Base-by-base conservation (phyloP, 2,888 invertebrate species). In the Crossocerus cetratus region DNA sequence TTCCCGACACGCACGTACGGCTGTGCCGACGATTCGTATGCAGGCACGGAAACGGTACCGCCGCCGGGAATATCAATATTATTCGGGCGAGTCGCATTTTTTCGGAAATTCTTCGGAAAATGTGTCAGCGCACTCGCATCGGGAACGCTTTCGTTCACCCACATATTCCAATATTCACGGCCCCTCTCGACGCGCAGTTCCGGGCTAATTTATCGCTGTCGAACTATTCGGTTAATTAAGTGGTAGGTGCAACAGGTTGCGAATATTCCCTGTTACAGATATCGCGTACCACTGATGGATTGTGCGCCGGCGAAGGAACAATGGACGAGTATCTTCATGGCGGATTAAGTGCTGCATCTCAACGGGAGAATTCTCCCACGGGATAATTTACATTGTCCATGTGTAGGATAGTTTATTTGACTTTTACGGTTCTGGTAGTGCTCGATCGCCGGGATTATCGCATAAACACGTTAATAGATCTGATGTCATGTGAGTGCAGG, bases 61-160 rank as follows among this genome's bases (percentile, higher is more conserved):
- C 32, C 57, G 64, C 54, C 55, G 45, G 65, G 80, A 80, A 80
- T 80, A 78, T 75, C 66, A 78, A 80, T 72, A 71, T 67, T 64
- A 22, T 53, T 54, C 59, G 63, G 53, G 32, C 43, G 64, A 65
- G 64, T 20, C 53, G 61, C 21, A 61, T 68, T 62, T 68, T 32
- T 68, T 58, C n/a, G 54, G 42, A 16, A 64, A 72, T 59, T 66
- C 59, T 42, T 4, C 13, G 13, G 8, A 14, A 32, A 53, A 59
- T 18, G 42, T 23, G 22, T 3, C 2, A 59, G 20, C 42, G 11
- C 58, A 2, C 49, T 49, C 16, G 3, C 8, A 14, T 49, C 14
- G 16, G 14, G 16, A 49, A 0, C 49, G 16, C 49, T 49, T 49
- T 49, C 49, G 8, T 49, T 49, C 5, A 49, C 16, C 5, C 49